Evolutionary conservation across 2,113 vertebrate genomes (phyloP), one percentile per base, ranked within the genome.

Genomic region (Dendropsophus ebraccatus): DNA sequence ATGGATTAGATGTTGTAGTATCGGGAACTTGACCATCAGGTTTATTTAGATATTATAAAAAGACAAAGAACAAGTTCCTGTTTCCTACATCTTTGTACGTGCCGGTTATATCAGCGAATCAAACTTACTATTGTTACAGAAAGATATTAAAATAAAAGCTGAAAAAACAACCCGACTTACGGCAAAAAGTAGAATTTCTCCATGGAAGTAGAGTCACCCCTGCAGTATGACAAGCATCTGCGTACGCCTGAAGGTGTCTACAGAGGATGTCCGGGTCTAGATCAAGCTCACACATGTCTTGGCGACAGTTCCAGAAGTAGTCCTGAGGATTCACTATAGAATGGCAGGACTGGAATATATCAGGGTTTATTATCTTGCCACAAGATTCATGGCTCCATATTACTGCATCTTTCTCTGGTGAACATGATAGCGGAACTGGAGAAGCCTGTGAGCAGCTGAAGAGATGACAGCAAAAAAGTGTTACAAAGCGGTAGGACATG

Each of bases 101-200:
- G 10, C 5, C 45, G 28, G n/a, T 4, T 25, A 65, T 32, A 30
- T 65, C 4, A 19, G 28, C 17, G 16, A 8, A 67, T 32, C 32
- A 23, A 28, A 62, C 2, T 28, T 4, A 4, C 11, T n/a, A 23
- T 23, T 65, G 30, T 1, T 25, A 62, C 1, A 28, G 17, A 62
- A 62, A 30, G 8, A 32, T 16, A 32, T 32, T 67, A 19, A 56
- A 54, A 65, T 28, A 65, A 14, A 65, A 1, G 2, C 14, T 65
- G 10, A 13, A 12, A 62, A 65, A 16, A 30, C 25, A 65, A 23
- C 52, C 30, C 4, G 35, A 92, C 92, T 16, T 92, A 93, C 90
- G 52, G 77, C 92, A 93, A 70, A 91, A 92, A 12, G 90, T 93
- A 88, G 82, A 23, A 1, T 92, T 93, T 88, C 92, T 91, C 92